Conservation (phyloP, 92 coral and sea anemone species). For the Anthopleura xanthogrammica region DNA sequence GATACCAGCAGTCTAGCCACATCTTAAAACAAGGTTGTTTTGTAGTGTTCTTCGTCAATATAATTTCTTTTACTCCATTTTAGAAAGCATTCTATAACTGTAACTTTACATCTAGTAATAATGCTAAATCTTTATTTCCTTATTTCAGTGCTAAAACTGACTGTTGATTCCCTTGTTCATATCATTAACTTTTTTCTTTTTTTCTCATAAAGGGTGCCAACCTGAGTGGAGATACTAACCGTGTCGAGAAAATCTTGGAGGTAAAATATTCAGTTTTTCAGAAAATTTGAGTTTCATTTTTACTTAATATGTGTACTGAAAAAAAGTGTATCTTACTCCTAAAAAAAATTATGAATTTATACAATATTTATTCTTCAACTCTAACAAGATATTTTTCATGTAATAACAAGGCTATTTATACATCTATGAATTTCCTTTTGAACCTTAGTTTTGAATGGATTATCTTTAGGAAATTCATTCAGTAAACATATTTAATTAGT, state of each 20-base stretch:
- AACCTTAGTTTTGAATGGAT: not conserved
- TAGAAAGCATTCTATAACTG: not conserved
- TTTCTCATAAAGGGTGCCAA: constrained; percentile 19
- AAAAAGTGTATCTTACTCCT: not conserved
- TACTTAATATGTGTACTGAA: not conserved
- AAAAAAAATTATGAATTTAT: not conserved
- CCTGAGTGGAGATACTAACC: constrained; percentile 34
- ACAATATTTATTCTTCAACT: not conserved
- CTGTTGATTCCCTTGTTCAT: not conserved
- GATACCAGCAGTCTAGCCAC: not conserved
- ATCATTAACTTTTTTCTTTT: constrained; percentile 1
- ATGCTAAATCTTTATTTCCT: not conserved
- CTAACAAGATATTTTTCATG: not conserved
- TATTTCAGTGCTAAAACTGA: not conserved
- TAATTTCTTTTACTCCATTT: not conserved
- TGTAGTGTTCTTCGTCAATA: not conserved
- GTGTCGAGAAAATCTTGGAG: constrained; percentile 54
- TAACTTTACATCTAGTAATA: not conserved
- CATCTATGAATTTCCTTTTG: not conserved
- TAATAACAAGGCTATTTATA: not conserved
- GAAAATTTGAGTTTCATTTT: not conserved
- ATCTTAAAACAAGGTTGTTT: not conserved
- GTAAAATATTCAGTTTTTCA: constrained; percentile 20
- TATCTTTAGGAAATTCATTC: not conserved
- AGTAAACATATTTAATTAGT: not conserved